Evolutionary conservation across 2,797 vertebrate species (phyloP).

Genomic region (Oreortyx pictus): DNA sequence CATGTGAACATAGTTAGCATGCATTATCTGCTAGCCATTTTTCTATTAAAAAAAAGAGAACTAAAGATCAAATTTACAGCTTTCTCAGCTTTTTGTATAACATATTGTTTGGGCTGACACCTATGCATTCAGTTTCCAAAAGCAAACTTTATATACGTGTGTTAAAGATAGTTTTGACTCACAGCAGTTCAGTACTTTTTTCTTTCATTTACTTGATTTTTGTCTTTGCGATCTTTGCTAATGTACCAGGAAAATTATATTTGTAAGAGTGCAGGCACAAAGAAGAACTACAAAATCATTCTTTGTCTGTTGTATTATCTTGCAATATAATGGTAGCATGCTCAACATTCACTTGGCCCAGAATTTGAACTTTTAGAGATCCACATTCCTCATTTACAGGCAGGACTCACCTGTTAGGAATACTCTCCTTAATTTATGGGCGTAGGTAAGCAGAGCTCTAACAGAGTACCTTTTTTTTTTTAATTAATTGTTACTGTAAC

Average conservation of each 20-base stretch:
- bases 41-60: not conserved
- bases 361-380: not conserved
- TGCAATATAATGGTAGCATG: not conserved
- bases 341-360: not conserved
- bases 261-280: not conserved
- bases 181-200: not conserved
- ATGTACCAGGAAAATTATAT: not conserved
- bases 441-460: not conserved
- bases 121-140: not conserved
- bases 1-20: not conserved
- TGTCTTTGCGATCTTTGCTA: not conserved
- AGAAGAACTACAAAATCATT: not conserved
- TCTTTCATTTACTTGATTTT: not conserved
- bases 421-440: not conserved
- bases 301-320: not conserved
- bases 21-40: not conserved
- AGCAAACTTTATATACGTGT: not conserved
- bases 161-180: not conserved
- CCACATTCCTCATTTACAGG: not conserved
- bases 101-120: not conserved
- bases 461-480: not conserved
- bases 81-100: not conserved
- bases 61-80: not conserved
- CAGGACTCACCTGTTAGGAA: not conserved
- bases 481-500: not conserved